Percentiles rank a stretch among this genome's conserved stretches.
phyloP scores from a whole-genome alignment of 2,113 vertebrate species.

The Progne subis region DNA sequence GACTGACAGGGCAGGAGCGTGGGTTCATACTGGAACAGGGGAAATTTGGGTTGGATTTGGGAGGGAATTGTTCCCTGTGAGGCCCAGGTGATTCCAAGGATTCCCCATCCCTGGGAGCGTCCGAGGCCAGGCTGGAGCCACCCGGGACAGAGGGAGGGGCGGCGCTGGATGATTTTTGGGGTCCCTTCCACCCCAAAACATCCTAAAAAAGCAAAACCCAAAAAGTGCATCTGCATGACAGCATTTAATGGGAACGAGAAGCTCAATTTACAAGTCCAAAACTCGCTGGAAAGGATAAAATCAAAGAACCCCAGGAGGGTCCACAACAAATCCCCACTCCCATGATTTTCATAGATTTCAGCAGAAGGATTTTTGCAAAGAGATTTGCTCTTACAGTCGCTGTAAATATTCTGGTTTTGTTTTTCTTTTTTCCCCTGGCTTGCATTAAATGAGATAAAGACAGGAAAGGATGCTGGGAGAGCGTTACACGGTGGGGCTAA shows the following conservation, averaged over 20 bases:
- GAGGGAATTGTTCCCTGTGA: background rate
- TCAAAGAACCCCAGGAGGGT: background rate
- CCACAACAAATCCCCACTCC: background rate
- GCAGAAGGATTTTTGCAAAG: background rate
- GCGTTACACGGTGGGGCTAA: background rate
- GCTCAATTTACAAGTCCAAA: background rate
- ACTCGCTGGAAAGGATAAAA: background rate
- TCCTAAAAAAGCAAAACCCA: background rate
- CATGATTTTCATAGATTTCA: background rate
- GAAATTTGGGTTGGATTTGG: background rate
- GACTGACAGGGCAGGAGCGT: no score
- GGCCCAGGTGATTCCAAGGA: background rate
- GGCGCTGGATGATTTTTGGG: background rate
- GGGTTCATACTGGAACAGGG: background rate
- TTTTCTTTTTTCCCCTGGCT: background rate
- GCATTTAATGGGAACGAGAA: conserved; percentile 44
- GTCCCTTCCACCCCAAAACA: background rate
- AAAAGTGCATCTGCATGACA: background rate
- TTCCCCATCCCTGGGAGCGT: background rate
- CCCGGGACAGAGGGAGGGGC: rapidly evolving
- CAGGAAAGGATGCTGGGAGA: background rate
- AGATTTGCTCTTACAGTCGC: background rate
- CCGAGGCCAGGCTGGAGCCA: background rate
- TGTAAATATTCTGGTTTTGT: background rate
- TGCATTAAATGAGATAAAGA: background rate